Conservation (phyloP, 1,140 invertebrate species). For the Hermetia illucens region DNA sequence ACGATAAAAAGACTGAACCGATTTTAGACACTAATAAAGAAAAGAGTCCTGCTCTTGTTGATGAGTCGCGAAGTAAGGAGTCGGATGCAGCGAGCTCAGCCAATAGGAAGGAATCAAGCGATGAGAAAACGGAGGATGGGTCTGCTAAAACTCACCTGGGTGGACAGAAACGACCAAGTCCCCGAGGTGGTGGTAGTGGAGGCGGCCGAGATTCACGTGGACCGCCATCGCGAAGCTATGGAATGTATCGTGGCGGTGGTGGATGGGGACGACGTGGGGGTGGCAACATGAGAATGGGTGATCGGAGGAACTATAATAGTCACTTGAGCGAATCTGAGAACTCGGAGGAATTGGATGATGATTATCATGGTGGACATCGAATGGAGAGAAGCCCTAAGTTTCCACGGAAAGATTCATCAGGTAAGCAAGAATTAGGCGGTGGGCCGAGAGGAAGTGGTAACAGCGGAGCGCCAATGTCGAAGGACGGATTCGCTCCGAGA, state of each 20-base stretch:
- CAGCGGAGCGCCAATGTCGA: constrained; percentile 11
- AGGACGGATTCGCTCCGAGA: constrained; percentile 50
- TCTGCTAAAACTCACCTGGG: constrained; percentile 2
- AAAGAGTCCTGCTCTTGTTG: too few relatives aligned
- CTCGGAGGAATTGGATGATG: constrained; percentile 25
- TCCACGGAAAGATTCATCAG: constrained; percentile 10
- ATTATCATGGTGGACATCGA: constrained; percentile 13
- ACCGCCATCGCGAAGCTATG: constrained; percentile 28
- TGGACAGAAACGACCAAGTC: constrained; percentile 22
- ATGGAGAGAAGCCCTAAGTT: constrained; percentile 16
- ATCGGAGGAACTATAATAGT: constrained; percentile 12
- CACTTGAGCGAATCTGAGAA: constrained; percentile 17
- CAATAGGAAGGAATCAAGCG: constrained; percentile 3
- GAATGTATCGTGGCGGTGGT: constrained; percentile 20
- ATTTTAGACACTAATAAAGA: too few relatives aligned
- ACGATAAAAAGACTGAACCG: too few relatives aligned
- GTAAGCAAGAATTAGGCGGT: background rate
- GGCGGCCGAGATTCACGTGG: constrained; percentile 15
- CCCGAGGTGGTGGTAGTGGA: constrained; percentile 22
- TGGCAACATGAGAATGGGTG: constrained; percentile 13
- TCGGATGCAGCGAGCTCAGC: too few relatives aligned
- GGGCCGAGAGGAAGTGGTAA: constrained; percentile 8
- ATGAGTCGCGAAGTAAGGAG: too few relatives aligned
- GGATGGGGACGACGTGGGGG: constrained; percentile 17
- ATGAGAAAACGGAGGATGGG: constrained; percentile 2